A percentile compares a stretch with the other conserved stretches of the same genome.
These are phyloP conservation scores for Lamprotornis superbus DNA, from an alignment of 2,113 vertebrate species.

Conservation along the genomic window DNA sequence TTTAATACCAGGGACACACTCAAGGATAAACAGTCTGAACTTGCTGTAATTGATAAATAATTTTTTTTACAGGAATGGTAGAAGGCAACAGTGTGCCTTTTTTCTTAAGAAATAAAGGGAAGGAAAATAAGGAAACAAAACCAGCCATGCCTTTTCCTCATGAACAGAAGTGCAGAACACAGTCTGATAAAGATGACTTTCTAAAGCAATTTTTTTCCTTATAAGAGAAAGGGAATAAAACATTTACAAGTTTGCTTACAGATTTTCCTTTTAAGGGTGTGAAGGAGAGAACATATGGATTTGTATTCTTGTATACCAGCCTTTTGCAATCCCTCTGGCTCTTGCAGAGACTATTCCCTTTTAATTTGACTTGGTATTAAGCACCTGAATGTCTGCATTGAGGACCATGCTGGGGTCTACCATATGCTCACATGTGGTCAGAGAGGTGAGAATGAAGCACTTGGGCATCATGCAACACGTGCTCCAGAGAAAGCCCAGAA, in stretches of 20 bases:
- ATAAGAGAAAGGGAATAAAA: background rate
- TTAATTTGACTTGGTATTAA: background rate
- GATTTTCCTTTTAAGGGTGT: background rate
- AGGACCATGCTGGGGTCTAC: background rate
- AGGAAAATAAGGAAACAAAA: slow-evolving; percentile 1
- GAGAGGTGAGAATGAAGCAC: background rate
- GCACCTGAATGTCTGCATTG: background rate
- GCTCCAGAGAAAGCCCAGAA: background rate
- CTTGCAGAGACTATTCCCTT: background rate
- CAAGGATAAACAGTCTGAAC: background rate
- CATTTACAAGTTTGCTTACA: background rate
- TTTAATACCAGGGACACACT: background rate
- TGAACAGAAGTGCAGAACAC: background rate
- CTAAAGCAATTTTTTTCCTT: background rate
- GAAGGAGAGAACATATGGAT: background rate
- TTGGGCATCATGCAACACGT: background rate
- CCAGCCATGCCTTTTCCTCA: background rate
- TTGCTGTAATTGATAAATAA: background rate
- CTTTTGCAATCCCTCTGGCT: background rate
- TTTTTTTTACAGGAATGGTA: background rate
- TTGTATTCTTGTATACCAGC: background rate
- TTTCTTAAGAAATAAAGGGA: background rate
- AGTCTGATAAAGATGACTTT: background rate
- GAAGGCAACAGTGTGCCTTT: background rate
- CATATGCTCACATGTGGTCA: background rate